A percentile compares a stretch with the other conserved stretches of the same genome.
phyloP scores from a whole-genome alignment of 2,113 vertebrate species.

The Carlito syrichta region DNA sequence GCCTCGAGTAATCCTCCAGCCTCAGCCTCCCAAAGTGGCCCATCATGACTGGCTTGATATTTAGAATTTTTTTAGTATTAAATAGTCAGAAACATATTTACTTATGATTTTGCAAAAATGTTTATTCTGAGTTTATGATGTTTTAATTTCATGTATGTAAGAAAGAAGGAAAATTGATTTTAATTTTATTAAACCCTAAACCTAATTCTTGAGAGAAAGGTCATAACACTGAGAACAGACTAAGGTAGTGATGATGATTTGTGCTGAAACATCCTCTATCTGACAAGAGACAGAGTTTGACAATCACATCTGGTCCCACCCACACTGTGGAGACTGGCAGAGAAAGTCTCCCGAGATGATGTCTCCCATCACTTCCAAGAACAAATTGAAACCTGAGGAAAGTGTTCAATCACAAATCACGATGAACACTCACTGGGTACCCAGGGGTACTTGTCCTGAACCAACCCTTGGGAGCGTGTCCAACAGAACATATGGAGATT shows the following conservation, averaged over 20 bases:
- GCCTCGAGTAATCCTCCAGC: too few relatives aligned
- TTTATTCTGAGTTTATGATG: conserved; percentile 25
- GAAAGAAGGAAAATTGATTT: not conserved
- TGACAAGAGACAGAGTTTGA: not conserved
- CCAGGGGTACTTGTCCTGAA: not conserved
- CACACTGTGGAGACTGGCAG: not conserved
- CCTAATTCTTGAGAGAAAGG: not conserved
- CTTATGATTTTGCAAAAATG: conserved; percentile 26
- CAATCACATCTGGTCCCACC: not conserved
- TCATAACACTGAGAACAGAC: not conserved
- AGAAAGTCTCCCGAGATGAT: not conserved
- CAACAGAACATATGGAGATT: not conserved
- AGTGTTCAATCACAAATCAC: not conserved
- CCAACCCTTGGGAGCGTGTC: not conserved
- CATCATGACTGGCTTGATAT: too few relatives aligned
- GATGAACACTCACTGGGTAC: not conserved
- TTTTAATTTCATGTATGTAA: conserved; percentile 19
- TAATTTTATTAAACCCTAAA: not conserved
- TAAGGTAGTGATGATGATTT: too few relatives aligned
- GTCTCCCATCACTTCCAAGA: not conserved
- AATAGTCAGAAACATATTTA: not conserved
- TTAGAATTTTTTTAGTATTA: not conserved
- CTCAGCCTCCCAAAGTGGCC: too few relatives aligned
- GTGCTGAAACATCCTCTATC: not conserved
- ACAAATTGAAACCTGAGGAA: not conserved